phyloP scores from a whole-genome alignment of 1,140 invertebrate genomes.

The Bombus waltoni region DNA sequence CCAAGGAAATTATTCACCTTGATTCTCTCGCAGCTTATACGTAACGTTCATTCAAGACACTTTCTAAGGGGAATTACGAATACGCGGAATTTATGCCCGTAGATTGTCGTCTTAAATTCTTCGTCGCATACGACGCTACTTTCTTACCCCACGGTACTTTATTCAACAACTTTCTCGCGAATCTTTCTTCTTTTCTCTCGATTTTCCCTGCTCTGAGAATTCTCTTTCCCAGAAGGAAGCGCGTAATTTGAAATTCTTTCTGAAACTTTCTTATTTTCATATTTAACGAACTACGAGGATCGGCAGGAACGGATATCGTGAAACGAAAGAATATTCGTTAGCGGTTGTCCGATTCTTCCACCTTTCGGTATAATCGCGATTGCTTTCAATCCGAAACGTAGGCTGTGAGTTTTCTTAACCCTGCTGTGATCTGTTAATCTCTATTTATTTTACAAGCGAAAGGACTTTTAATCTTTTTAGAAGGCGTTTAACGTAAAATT shows the following conservation, averaged over 20 bases:
- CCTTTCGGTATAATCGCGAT: not conserved
- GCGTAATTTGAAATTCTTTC: slow-evolving; percentile 1
- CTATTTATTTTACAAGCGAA: not conserved
- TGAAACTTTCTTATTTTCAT: not conserved
- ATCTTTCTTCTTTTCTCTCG: too few species aligned
- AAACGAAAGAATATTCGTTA: slow-evolving; percentile 7
- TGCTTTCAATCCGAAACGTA: not conserved
- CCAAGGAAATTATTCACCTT: slow-evolving; percentile 2
- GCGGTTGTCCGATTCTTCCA: not conserved
- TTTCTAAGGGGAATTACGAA: not conserved
- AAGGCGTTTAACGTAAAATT: not conserved
- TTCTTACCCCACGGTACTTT: not conserved
- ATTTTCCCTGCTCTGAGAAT: not conserved
- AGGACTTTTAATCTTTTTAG: not conserved
- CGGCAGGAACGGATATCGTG: not conserved
- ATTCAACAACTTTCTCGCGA: not conserved
- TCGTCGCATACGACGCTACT: not conserved
- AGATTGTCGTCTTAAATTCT: not conserved
- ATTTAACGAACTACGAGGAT: not conserved
- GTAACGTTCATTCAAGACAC: not conserved
- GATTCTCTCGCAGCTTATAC: not conserved
- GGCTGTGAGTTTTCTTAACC: not conserved
- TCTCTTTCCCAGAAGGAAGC: not conserved
- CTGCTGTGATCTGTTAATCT: not conserved
- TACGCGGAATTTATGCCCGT: not conserved